Evolutionary conservation across 2,797 vertebrate genomes (phyloP).

Genomic region (Syncerus caffer): DNA sequence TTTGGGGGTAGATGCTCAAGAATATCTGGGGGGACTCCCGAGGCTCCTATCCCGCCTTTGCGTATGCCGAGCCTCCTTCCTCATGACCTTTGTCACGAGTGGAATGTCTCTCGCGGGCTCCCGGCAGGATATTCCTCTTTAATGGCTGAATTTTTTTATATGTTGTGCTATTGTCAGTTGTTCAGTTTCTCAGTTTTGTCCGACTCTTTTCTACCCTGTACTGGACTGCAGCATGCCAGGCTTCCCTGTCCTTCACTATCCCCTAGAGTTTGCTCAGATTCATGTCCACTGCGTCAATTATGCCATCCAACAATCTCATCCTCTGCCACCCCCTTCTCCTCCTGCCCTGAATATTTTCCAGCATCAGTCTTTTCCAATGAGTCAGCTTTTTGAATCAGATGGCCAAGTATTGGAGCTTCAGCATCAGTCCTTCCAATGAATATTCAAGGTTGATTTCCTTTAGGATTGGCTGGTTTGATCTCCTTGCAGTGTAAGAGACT

Average conservation of each 20-base stretch:
- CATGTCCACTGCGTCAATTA: not conserved
- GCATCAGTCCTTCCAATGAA: not conserved
- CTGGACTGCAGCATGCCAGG: not conserved
- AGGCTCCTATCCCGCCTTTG: too few species aligned
- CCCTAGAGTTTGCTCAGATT: not conserved
- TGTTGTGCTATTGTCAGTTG: not conserved
- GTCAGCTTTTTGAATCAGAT: not conserved
- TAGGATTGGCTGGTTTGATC: not conserved
- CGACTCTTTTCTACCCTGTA: not conserved
- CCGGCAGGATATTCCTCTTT: not conserved
- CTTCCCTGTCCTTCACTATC: not conserved
- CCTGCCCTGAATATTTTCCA: not conserved
- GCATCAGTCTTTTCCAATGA: not conserved
- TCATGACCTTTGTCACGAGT: too few species aligned
- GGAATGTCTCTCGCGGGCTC: too few species aligned
- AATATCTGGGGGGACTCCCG: too few species aligned
- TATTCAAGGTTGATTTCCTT: not conserved
- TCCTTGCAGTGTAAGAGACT: not conserved
- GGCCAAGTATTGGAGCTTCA: not conserved
- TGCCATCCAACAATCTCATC: not conserved
- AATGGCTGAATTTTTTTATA: not conserved
- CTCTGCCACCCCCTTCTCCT: not conserved
- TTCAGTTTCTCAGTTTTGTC: not conserved
- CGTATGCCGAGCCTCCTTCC: too few species aligned
- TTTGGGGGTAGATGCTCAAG: too few species aligned